Conservation (phyloP, 2,797 vertebrate species). For the Melopsittacus undulatus region DNA sequence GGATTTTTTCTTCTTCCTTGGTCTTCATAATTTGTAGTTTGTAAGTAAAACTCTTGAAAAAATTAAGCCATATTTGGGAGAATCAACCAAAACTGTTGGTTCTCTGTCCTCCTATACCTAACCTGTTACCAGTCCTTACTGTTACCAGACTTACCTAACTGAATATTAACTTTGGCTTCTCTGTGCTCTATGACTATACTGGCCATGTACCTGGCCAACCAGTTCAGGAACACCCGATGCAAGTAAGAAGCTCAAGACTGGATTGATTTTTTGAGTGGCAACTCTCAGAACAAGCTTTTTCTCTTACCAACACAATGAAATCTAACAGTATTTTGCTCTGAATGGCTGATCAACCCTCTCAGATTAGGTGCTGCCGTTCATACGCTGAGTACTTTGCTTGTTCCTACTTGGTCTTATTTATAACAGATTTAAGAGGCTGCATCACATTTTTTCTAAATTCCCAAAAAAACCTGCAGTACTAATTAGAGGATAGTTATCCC, state of each 20-base stretch:
- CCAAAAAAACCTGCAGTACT: conserved; percentile 45
- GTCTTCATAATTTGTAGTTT: background rate
- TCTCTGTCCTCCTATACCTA: background rate
- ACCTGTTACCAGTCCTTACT: background rate
- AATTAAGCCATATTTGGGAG: background rate
- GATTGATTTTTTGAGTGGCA: background rate
- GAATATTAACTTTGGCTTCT: background rate
- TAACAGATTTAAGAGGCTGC: conserved; percentile 58
- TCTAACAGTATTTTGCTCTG: background rate
- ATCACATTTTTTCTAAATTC: conserved; percentile 71
- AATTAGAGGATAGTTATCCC: conserved; percentile 78
- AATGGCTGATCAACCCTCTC: background rate
- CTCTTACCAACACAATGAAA: background rate
- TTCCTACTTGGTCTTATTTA: conserved; percentile 24
- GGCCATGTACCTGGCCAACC: background rate
- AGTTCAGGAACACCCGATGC: background rate
- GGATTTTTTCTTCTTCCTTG: background rate
- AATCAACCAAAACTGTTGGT: background rate
- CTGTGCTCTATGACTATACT: background rate
- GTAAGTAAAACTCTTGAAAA: background rate
- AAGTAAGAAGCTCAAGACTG: background rate
- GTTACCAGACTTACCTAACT: background rate
- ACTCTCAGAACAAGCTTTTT: background rate
- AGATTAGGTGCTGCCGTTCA: background rate
- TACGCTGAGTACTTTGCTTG: background rate